Conservation (phyloP, 2,113 vertebrate species). For the Centropristis striata region DNA sequence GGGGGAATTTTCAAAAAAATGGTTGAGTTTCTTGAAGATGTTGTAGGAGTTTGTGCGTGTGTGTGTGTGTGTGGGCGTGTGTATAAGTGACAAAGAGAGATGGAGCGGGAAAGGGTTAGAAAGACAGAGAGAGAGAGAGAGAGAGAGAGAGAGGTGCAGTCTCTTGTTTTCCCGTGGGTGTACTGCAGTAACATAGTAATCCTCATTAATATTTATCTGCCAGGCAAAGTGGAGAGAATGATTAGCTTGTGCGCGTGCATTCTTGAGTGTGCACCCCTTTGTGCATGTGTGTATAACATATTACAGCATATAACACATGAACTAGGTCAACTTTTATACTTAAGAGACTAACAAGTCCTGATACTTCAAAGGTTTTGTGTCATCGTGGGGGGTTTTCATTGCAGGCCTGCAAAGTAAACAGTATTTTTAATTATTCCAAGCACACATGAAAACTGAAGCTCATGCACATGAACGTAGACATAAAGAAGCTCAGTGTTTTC, state of each 20-base stretch:
- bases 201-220: constrained; percentile 85
- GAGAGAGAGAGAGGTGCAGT: constrained; percentile 30
- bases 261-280: constrained; percentile 30
- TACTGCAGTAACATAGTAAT: constrained; percentile 77
- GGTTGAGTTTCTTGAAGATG: constrained; percentile 16
- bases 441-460: constrained; percentile 8
- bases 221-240: constrained; percentile 74
- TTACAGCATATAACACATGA: constrained; percentile 53
- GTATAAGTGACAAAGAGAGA: constrained; percentile 49
- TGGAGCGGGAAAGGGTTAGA: constrained; percentile 48
- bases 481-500: constrained; percentile 9
- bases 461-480: constrained; percentile 12
- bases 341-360: constrained; percentile 50
- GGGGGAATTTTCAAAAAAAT: neutral
- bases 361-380: constrained; percentile 66
- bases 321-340: constrained; percentile 72
- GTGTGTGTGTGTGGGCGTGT: constrained; percentile 1
- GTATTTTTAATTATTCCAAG: constrained; percentile 40
- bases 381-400: constrained; percentile 28
- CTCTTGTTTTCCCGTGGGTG: constrained; percentile 74
- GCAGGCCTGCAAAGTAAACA: constrained; percentile 24
- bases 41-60: neutral
- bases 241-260: constrained; percentile 62
- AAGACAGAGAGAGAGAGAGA: constrained; percentile 25
- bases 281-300: constrained; percentile 35